Conservation (phyloP, 30 jellyfish, hydroid and myxozoan species). For the Morbakka virulenta region DNA sequence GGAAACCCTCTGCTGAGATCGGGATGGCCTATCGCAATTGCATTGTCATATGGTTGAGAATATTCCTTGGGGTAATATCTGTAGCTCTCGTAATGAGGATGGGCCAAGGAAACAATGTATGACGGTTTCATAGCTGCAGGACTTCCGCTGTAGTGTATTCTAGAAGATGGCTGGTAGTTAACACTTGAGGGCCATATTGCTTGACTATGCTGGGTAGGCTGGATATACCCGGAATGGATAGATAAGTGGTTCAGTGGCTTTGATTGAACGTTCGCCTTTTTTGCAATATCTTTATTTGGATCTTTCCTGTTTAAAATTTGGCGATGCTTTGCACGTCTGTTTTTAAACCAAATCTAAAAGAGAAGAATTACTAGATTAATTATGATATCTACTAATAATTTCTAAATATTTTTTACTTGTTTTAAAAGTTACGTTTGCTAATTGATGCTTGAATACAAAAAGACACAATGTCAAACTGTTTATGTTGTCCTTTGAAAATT, state of each 20-base stretch:
- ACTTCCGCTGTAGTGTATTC: background rate
- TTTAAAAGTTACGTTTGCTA: too few species aligned
- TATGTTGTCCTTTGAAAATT: too few species aligned
- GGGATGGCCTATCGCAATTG: background rate
- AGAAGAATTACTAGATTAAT: too few species aligned
- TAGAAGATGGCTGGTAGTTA: background rate
- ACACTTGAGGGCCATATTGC: background rate
- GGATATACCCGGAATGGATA: background rate
- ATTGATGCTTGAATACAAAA: too few species aligned
- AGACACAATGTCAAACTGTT: too few species aligned
- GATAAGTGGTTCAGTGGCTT: background rate
- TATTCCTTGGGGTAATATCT: background rate
- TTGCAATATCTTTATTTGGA: constrained; percentile 60
- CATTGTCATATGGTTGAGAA: background rate
- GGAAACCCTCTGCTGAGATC: background rate
- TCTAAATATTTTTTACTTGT: too few species aligned
- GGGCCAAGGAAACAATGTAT: background rate
- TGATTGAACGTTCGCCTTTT: constrained; percentile 18
- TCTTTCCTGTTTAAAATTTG: constrained; percentile 68
- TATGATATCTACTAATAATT: too few species aligned
- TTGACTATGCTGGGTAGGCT: background rate
- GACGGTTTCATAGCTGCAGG: background rate
- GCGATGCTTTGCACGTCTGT: constrained; percentile 93
- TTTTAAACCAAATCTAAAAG: constrained; percentile 91
- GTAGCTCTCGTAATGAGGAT: background rate